Evolutionary conservation across 1,140 invertebrate genomes (phyloP), one percentile per base, ranked within the genome.

Genomic region (Drosophila pallidifrons): DNA sequence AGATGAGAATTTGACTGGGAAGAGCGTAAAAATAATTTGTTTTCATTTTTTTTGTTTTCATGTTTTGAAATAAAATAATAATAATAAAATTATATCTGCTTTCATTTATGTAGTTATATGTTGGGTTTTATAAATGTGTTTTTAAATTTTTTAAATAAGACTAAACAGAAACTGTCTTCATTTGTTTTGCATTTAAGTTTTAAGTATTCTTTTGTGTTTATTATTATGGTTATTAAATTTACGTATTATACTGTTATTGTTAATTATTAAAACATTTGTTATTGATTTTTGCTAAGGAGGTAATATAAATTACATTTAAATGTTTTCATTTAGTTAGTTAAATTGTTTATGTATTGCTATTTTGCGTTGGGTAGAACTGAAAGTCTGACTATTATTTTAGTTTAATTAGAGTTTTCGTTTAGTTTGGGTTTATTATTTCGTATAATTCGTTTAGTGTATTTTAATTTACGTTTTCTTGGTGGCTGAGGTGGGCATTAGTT

Each of bases 201-300:
- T 71, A 65, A 55, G 58, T 70, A 72, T 71, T 13, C 47, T 70
- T 54, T 59, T 58, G 45, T 70, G 73, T 73, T 69, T 67, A 47
- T 49, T 61, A 38, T 58, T 66, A 78, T 75, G 38, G 1, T 38
- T 38, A 38, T 38, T 77, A 81, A 75, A 10, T 16, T 58, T 60
- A 38, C 35, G 35, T 38, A 38, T 77, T 60, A 79, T 68, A 54
- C 52, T 41, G 54, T 71, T 72, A 58, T 51, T 65, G 10, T 35
- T 75, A 55, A 49, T 55, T 38, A 65, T 65, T 25, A 66, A 25
- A 52, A 20, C 63, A 79, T 72, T 78, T 83, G 77, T 90, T 90
- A 82, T 86, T 81, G 81, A 89, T 89, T 89, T 89, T 89, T 89
- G 86, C 85, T 89, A 88, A 88, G 85, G 85, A 88, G 85, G 85